Conservation (phyloP, 2,888 invertebrate species). For the Miltochrista miniata region DNA sequence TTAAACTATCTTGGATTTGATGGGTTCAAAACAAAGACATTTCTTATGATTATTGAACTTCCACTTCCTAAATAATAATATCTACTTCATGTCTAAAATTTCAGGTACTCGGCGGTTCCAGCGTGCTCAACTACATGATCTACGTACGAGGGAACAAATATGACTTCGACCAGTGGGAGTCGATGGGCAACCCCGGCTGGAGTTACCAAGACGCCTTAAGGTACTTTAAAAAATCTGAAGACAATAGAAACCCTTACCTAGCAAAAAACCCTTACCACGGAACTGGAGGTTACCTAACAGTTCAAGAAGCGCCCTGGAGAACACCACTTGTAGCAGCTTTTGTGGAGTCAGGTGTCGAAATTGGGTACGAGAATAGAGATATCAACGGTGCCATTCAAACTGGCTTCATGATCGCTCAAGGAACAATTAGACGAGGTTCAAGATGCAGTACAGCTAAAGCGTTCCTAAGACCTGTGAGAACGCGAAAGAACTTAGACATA, state of each 20-base stretch:
- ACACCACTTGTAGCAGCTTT: slow-evolving; percentile 92
- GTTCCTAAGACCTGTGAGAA: slow-evolving; percentile 90
- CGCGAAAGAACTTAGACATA: slow-evolving; percentile 90
- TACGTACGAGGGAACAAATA: slow-evolving; percentile 92
- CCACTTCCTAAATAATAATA: no score
- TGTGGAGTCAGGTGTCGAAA: slow-evolving; percentile 90
- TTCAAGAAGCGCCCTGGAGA: slow-evolving; percentile 93
- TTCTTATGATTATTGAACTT: no score
- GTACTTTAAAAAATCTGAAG: slow-evolving; percentile 96
- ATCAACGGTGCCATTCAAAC: slow-evolving; percentile 92
- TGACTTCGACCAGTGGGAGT: slow-evolving; percentile 96
- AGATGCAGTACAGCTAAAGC: slow-evolving; percentile 95
- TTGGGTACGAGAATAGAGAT: slow-evolving; percentile 93
- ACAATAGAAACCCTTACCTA: slow-evolving; percentile 93
- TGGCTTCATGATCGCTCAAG: slow-evolving; percentile 92
- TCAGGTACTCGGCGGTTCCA: slow-evolving; percentile 93
- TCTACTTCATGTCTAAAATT: no score
- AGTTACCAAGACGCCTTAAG: slow-evolving; percentile 91
- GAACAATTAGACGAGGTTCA: slow-evolving; percentile 90
- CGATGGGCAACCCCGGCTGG: slow-evolving; percentile 94
- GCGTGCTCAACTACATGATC: slow-evolving; percentile 95
- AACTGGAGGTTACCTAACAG: slow-evolving; percentile 89
- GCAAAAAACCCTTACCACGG: slow-evolving; percentile 87
- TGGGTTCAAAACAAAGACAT: no score
- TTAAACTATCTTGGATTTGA: no score